Conservation (phyloP, 2,797 vertebrate species). For the Enteromius argenteus region DNA sequence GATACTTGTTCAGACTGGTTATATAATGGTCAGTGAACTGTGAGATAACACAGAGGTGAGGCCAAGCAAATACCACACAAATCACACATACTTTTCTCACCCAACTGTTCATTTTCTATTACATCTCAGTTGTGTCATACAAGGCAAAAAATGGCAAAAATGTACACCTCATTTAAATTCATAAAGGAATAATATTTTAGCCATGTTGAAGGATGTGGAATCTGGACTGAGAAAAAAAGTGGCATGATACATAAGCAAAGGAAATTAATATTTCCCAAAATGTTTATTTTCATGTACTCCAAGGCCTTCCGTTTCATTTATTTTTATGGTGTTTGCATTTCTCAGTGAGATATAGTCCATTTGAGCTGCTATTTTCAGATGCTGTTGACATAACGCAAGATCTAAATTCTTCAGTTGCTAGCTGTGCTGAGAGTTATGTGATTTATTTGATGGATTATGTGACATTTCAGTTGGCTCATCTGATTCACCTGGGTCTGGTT, state of each 20-base stretch:
- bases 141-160: not conserved
- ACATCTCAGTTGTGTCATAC: not conserved
- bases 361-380: not conserved
- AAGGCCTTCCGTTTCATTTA: constrained; percentile 12
- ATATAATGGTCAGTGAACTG: constrained; percentile 66
- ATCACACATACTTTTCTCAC: constrained; percentile 4
- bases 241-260: not conserved
- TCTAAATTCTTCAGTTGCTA: constrained; percentile 7
- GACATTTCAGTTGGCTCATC: not conserved
- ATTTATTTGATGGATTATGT: not conserved
- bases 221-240: constrained; percentile 1
- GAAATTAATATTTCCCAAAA: not conserved
- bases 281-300: not conserved
- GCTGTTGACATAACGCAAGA: constrained; percentile 1
- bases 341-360: constrained; percentile 16
- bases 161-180: not conserved
- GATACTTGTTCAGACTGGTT: constrained; percentile 65
- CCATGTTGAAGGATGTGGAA: not conserved
- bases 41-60: constrained; percentile 69
- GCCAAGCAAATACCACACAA: constrained; percentile 61
- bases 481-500: constrained; percentile 3
- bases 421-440: not conserved
- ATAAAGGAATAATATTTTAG: not conserved
- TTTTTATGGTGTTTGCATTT: constrained; percentile 14
- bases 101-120: not conserved